Evolutionary conservation across 2,888 invertebrate genomes (phyloP).

Genomic region (Diarsia dahlii): DNA sequence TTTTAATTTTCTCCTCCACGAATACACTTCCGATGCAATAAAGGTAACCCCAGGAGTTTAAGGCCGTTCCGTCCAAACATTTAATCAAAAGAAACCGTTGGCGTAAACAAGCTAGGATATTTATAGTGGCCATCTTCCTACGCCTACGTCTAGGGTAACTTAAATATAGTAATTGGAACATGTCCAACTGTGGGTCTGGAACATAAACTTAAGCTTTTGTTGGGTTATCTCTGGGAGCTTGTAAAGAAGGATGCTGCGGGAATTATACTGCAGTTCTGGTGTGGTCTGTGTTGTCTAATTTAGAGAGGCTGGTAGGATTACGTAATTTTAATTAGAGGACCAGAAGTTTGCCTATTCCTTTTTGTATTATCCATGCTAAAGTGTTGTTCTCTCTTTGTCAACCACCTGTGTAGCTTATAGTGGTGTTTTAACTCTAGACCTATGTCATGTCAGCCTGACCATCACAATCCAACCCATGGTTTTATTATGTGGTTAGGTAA

Average conservation of each 20-base stretch:
- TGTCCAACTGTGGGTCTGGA: slow-evolving; percentile 47
- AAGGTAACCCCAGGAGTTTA: slow-evolving; percentile 22
- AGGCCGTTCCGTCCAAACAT: slow-evolving; percentile 26
- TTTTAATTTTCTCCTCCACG: slow-evolving; percentile 31
- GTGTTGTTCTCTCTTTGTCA: too few relatives aligned
- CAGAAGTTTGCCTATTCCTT: too few relatives aligned
- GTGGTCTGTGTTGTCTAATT: slow-evolving; percentile 2
- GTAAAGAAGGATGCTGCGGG: background rate
- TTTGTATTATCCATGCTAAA: too few relatives aligned
- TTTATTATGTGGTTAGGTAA: too few relatives aligned
- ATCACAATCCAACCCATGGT: too few relatives aligned
- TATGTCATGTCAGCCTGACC: too few relatives aligned
- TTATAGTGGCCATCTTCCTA: slow-evolving; percentile 48
- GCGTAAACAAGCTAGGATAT: slow-evolving; percentile 43
- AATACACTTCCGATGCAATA: slow-evolving; percentile 30
- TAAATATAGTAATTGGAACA: slow-evolving; percentile 56
- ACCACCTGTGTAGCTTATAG: too few relatives aligned
- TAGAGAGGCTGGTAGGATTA: background rate
- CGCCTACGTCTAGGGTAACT: slow-evolving; percentile 31
- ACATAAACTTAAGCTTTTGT: slow-evolving; percentile 53
- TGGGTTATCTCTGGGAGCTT: slow-evolving; percentile 32
- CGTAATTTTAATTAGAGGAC: background rate
- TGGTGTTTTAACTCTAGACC: too few relatives aligned
- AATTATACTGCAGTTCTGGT: slow-evolving; percentile 23
- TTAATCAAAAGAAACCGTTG: slow-evolving; percentile 42